Conservation (phyloP, 1,140 invertebrate genomes). For the Trinorchestia longiramus region DNA sequence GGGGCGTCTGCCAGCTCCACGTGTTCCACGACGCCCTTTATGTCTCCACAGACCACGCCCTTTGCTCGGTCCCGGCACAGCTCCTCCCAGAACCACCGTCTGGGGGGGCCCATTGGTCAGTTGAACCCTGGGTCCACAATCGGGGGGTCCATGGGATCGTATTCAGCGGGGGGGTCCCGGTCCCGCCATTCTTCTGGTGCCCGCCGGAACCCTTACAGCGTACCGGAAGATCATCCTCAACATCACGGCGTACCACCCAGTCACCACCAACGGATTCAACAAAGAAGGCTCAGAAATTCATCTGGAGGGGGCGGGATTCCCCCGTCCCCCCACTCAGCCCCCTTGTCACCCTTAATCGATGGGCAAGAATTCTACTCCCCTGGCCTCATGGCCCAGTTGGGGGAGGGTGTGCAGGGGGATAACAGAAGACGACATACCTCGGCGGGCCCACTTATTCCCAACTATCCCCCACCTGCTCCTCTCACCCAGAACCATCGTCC, state of each 20-base stretch:
- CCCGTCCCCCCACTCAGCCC: conserved; percentile 68
- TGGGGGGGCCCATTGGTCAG: conserved; percentile 1
- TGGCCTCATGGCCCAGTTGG: conserved; percentile 1
- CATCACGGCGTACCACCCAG: conserved; percentile 59
- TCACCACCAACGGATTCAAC: conserved; percentile 56
- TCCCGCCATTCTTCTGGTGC: conserved; percentile 68
- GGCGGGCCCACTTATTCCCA: conserved; percentile 66
- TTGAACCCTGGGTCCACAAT: conserved; percentile 42
- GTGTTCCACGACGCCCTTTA: conserved; percentile 68
- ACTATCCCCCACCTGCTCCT: conserved; percentile 62
- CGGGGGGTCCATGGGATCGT: conserved; percentile 47
- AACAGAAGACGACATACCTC: conserved; percentile 67
- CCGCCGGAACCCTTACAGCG: conserved; percentile 65
- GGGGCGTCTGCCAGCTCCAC: conserved; percentile 12
- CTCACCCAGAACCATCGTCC: conserved; percentile 34
- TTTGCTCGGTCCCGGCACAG: conserved; percentile 68
- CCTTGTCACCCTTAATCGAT: conserved; percentile 67
- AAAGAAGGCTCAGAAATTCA: conserved; percentile 63
- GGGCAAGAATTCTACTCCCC: conserved; percentile 64
- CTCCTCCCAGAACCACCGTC: conserved; percentile 67
- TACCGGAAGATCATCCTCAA: conserved; percentile 62
- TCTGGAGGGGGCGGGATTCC: conserved; percentile 67
- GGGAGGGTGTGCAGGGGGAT: conserved; percentile 58
- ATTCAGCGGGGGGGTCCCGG: conserved; percentile 64
- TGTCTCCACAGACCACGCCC: conserved; percentile 70